phyloP scores from a whole-genome alignment of 2,888 invertebrate genomes.

The Antheraea assamensis region DNA sequence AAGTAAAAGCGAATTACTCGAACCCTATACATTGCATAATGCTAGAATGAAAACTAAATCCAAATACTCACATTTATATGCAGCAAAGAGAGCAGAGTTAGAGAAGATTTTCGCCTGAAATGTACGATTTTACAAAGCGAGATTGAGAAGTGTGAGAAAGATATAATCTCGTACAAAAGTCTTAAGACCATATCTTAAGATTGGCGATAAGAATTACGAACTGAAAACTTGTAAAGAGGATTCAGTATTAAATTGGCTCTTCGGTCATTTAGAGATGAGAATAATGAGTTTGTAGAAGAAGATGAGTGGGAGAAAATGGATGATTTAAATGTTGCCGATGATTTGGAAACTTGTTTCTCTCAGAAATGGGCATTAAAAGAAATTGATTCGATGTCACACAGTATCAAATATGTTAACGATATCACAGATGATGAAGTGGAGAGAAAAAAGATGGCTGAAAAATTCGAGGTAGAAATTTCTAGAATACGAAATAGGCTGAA shows the following conservation, averaged over 20 bases:
- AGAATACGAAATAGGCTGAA: slow-evolving; percentile 54
- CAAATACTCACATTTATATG: slow-evolving; percentile 63
- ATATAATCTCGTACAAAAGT: slow-evolving; percentile 56
- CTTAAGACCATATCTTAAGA: slow-evolving; percentile 55
- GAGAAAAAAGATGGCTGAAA: slow-evolving; percentile 51
- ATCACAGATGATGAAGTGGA: slow-evolving; percentile 50
- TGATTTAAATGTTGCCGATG: slow-evolving; percentile 33
- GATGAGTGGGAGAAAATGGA: slow-evolving; percentile 55
- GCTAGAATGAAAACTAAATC: slow-evolving; percentile 61
- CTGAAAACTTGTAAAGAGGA: slow-evolving; percentile 57
- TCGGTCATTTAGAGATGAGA: slow-evolving; percentile 46
- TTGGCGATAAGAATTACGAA: slow-evolving; percentile 44
- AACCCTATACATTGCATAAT: slow-evolving; percentile 75
- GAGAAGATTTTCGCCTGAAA: slow-evolving; percentile 60
- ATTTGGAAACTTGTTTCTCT: slow-evolving; percentile 66
- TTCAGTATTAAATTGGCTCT: slow-evolving; percentile 63
- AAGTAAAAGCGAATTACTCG: slow-evolving; percentile 82
- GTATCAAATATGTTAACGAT: slow-evolving; percentile 61
- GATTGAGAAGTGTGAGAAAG: slow-evolving; percentile 68
- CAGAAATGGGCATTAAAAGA: slow-evolving; percentile 60
- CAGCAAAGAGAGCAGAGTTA: slow-evolving; percentile 55
- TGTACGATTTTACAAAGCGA: slow-evolving; percentile 65
- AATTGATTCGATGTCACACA: slow-evolving; percentile 63
- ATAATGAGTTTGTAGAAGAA: slow-evolving; percentile 32
- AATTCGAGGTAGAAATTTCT: slow-evolving; percentile 52